Evolutionary conservation across 2,113 vertebrate genomes (phyloP).

Genomic region (Bubo blakistoni): DNA sequence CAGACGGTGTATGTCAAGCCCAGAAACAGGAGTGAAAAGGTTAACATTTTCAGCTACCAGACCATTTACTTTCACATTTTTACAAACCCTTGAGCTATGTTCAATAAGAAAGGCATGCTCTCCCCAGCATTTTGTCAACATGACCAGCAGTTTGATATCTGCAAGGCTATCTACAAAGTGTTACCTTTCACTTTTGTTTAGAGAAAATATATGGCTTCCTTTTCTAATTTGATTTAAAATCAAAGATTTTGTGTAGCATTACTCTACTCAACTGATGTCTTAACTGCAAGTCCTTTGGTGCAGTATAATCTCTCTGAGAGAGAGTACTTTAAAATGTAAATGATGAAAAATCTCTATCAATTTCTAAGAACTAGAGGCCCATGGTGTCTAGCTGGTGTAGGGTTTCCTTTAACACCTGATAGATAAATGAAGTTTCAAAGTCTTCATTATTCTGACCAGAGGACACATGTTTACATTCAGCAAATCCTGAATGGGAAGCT

Average conservation of each 20-base stretch:
- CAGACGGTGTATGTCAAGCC: fast-evolving
- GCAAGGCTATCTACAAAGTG: neutral
- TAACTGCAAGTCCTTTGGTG: constrained; percentile 33
- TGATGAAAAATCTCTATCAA: neutral
- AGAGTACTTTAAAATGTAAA: constrained; percentile 43
- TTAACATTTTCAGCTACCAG: neutral
- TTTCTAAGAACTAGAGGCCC: neutral
- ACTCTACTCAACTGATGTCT: neutral
- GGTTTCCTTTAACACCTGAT: neutral
- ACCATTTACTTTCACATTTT: neutral
- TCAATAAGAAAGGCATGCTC: neutral
- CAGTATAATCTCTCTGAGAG: neutral
- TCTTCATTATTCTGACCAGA: constrained; percentile 9
- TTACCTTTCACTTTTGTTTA: neutral
- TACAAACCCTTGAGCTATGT: neutral
- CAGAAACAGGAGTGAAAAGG: neutral
- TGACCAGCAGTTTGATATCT: neutral
- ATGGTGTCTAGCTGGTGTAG: neutral
- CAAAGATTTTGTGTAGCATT: neutral
- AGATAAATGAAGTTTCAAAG: constrained; percentile 32
- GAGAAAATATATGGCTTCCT: neutral
- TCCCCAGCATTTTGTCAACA: neutral
- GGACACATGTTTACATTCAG: neutral
- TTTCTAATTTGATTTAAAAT: neutral
- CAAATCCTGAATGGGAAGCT: neutral